These are phyloP conservation scores for Acronicta psi DNA, from an alignment of 2,888 invertebrate genomes.

Conservation along the genomic window DNA sequence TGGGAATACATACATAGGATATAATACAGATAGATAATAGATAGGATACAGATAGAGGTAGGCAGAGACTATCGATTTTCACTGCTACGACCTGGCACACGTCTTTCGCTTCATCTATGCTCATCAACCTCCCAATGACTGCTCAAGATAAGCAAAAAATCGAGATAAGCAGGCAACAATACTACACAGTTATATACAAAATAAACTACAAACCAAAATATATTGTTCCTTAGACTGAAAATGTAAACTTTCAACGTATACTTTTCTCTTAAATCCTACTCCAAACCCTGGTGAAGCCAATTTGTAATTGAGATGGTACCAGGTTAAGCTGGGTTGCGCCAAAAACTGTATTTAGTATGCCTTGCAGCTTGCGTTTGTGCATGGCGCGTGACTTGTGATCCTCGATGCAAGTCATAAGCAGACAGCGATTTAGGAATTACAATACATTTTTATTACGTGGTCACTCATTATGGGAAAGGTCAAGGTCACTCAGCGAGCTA, in stretches of 20 bases:
- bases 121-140: too few relatives aligned
- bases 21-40: too few relatives aligned
- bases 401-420: constrained; percentile 5
- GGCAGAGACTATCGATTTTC: too few relatives aligned
- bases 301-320: constrained; percentile 47
- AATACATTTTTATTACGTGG: too few relatives aligned
- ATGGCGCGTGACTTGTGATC: constrained; percentile 39
- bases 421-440: constrained; percentile 14
- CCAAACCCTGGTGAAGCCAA: constrained; percentile 30
- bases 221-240: not conserved
- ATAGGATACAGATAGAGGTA: too few relatives aligned
- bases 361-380: constrained; percentile 39
- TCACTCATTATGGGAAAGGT: too few relatives aligned
- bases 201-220: not conserved
- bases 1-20: too few relatives aligned
- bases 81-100: too few relatives aligned
- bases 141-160: too few relatives aligned
- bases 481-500: too few relatives aligned
- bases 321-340: constrained; percentile 34
- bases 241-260: not conserved
- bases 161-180: too few relatives aligned
- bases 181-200: not conserved
- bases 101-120: too few relatives aligned
- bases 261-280: constrained; percentile 6
- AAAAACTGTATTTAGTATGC: constrained; percentile 50